Percentiles rank a stretch among this genome's conserved stretches.
Evolutionary conservation across 2,797 vertebrate genomes (phyloP).

Genomic region (Danio tinwini): DNA sequence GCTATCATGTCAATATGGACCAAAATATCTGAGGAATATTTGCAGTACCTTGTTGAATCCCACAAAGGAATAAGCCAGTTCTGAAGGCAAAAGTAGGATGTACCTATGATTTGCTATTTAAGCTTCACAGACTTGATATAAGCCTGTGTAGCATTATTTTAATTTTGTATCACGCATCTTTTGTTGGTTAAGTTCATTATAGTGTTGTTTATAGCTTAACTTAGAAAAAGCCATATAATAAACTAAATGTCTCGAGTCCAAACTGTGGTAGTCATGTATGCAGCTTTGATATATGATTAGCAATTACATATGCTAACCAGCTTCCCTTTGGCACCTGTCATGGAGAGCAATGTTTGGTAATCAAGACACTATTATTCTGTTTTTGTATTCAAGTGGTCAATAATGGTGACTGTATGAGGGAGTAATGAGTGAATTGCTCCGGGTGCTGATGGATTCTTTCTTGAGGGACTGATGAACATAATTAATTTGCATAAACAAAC

Average conservation of each 20-base stretch:
- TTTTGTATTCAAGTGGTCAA: slow-evolving; percentile 19
- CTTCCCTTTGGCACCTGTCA: neutral
- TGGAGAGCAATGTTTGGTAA: slow-evolving; percentile 8
- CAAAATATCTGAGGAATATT: too few relatives aligned
- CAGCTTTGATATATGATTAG: neutral
- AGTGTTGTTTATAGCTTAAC: neutral
- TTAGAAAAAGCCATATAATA: neutral
- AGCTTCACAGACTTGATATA: too few relatives aligned
- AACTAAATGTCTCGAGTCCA: neutral
- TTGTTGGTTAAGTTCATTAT: neutral
- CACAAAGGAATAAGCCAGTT: too few relatives aligned
- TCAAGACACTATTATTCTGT: neutral
- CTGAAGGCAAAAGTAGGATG: too few relatives aligned
- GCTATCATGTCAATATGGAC: too few relatives aligned
- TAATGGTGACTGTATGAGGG: neutral
- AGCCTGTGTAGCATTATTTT: neutral
- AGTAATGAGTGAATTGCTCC: slow-evolving; percentile 20
- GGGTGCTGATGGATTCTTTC: neutral
- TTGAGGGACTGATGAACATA: slow-evolving; percentile 4
- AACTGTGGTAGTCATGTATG: neutral
- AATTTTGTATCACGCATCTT: neutral
- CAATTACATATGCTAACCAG: slow-evolving; percentile 9
- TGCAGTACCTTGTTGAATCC: too few relatives aligned
- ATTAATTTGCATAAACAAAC: slow-evolving; percentile 17
- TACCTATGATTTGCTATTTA: neutral